phyloP scores from a whole-genome alignment of 2,113 vertebrate species.

The Nymphicus hollandicus region DNA sequence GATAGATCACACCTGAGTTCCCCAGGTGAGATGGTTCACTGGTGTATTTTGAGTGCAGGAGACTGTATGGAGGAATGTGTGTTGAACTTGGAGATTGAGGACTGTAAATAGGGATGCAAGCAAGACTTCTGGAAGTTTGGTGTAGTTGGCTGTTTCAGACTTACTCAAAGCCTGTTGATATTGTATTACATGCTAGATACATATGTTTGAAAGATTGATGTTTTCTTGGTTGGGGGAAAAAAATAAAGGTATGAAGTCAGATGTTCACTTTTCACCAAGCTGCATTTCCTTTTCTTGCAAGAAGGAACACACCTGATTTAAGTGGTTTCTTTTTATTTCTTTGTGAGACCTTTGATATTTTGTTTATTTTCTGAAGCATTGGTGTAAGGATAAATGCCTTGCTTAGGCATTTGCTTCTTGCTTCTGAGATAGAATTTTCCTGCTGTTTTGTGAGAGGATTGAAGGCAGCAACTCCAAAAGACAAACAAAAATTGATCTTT shows the following conservation, averaged over 20 bases:
- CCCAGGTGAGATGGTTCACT: background rate
- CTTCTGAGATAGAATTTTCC: background rate
- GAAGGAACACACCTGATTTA: background rate
- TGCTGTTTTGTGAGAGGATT: background rate
- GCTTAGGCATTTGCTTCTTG: background rate
- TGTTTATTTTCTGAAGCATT: background rate
- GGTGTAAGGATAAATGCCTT: background rate
- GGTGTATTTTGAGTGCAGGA: background rate
- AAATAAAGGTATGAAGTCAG: background rate
- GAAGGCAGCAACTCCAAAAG: background rate
- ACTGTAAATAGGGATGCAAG: background rate
- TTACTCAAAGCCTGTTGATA: background rate
- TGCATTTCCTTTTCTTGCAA: background rate
- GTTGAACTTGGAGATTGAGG: background rate
- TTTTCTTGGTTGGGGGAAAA: background rate
- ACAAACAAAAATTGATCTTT: background rate
- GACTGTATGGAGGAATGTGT: background rate
- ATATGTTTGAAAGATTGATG: background rate
- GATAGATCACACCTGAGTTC: background rate
- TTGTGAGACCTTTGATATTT: background rate
- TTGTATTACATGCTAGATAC: fast-evolving
- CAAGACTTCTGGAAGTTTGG: background rate
- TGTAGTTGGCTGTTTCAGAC: background rate
- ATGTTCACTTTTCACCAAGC: background rate
- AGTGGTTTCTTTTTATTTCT: background rate